These are phyloP conservation scores for Micronycteris hirsuta DNA, from an alignment of 2,113 vertebrate genomes.

Conservation along the genomic window DNA sequence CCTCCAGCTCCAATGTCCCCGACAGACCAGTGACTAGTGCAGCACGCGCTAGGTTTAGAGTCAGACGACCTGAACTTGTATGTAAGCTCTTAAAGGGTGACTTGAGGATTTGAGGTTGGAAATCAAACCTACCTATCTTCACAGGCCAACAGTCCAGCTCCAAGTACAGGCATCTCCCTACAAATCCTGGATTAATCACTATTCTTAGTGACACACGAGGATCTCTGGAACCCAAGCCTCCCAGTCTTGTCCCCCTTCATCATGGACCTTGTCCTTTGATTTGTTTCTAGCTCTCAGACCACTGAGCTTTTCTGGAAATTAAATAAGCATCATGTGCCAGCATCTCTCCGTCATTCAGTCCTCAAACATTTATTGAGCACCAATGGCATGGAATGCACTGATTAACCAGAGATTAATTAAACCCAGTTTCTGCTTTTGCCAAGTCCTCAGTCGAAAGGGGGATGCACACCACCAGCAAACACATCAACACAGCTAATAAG, in stretches of 20 bases:
- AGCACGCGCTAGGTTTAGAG: background rate
- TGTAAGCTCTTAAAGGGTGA: background rate
- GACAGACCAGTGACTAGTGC: background rate
- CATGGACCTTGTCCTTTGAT: background rate
- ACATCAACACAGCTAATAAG: background rate
- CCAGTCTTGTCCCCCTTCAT: background rate
- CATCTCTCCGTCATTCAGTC: background rate
- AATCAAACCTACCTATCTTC: background rate
- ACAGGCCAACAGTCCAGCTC: background rate
- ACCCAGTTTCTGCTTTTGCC: background rate
- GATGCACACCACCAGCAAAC: background rate
- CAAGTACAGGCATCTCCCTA: background rate
- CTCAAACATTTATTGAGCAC: background rate
- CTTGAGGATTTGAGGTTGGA: background rate
- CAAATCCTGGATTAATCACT: background rate
- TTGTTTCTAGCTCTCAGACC: background rate
- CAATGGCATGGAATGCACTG: background rate
- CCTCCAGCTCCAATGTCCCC: background rate
- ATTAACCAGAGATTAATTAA: background rate
- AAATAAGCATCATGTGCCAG: background rate
- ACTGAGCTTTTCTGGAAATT: background rate
- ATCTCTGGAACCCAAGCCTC: background rate
- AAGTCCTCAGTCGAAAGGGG: background rate
- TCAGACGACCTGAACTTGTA: background rate
- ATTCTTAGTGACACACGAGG: background rate